Conservation (phyloP, 1,140 invertebrate species). For the Drosophila virilis region DNA sequence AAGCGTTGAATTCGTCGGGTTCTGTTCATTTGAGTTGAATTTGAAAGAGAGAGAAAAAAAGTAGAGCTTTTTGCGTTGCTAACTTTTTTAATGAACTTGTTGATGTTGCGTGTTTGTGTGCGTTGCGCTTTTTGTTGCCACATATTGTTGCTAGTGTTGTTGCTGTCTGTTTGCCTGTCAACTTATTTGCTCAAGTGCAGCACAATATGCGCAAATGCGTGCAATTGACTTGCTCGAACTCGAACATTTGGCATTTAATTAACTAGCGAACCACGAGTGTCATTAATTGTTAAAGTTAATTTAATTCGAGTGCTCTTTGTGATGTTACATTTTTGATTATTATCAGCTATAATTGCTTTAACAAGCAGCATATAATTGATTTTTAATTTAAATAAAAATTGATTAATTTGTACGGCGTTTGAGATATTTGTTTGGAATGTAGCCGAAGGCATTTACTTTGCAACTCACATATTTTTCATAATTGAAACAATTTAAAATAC, state of each 20-base stretch:
- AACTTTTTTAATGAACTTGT: constrained; percentile 77
- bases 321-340: background rate
- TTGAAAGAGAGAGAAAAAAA: constrained; percentile 11
- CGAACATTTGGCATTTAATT: constrained; percentile 60
- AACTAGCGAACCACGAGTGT: constrained; percentile 9
- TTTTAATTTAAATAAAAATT: background rate
- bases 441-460: too few relatives aligned
- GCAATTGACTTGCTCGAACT: constrained; percentile 68
- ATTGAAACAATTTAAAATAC: too few relatives aligned
- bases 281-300: constrained; percentile 44
- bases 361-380: background rate
- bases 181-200: constrained; percentile 58
- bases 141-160: constrained; percentile 36
- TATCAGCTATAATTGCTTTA: background rate
- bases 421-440: background rate
- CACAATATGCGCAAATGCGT: constrained; percentile 24
- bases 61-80: constrained; percentile 44
- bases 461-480: too few relatives aligned
- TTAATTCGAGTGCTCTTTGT: background rate
- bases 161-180: constrained; percentile 53
- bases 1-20: constrained; percentile 71
- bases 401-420: background rate
- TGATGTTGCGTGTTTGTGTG: constrained; percentile 58
- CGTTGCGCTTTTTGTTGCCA: constrained; percentile 28
- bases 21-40: constrained; percentile 67